Evolutionary conservation across 2,888 invertebrate species (phyloP).

Genomic region (Mesorhabditis sp.): DNA sequence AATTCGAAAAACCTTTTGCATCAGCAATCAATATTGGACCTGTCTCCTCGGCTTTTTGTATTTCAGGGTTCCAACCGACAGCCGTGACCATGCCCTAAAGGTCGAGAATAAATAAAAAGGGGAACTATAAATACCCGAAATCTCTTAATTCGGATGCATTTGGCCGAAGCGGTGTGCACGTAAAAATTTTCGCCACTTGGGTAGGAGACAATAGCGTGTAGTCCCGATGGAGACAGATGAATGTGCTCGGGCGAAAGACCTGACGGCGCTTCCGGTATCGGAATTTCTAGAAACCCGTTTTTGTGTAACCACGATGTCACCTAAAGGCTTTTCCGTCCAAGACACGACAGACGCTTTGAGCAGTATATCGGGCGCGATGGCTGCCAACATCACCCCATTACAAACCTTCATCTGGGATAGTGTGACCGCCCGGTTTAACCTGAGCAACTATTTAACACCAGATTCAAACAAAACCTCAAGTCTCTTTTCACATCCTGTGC

Average conservation of each 20-base stretch:
- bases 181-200: slow-evolving; percentile 50
- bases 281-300: slow-evolving; percentile 25
- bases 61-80: slow-evolving; percentile 53
- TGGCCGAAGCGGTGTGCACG: slow-evolving; percentile 31
- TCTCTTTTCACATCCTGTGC: slow-evolving; percentile 28
- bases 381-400: slow-evolving; percentile 27
- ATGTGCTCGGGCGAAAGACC: slow-evolving; percentile 35
- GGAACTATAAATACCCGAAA: slow-evolving; percentile 24
- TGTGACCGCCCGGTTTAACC: slow-evolving; percentile 15
- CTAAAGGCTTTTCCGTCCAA: slow-evolving; percentile 17
- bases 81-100: slow-evolving; percentile 45
- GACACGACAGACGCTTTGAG: slow-evolving; percentile 16
- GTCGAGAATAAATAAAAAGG: neutral
- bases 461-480: slow-evolving; percentile 21
- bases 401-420: slow-evolving; percentile 20
- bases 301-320: slow-evolving; percentile 1
- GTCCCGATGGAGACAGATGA: slow-evolving; percentile 45
- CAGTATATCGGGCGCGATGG: slow-evolving; percentile 18
- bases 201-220: slow-evolving; percentile 44
- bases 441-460: slow-evolving; percentile 9
- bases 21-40: slow-evolving; percentile 32
- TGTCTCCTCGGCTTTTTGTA: slow-evolving; percentile 43
- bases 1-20: slow-evolving; percentile 5
- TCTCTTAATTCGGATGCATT: slow-evolving; percentile 32
- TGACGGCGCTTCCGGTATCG: slow-evolving; percentile 27